A percentile compares a stretch with the other conserved stretches of the same genome.
Evolutionary conservation across 2,113 vertebrate genomes (phyloP).

Genomic region (Epinephelus lanceolatus): DNA sequence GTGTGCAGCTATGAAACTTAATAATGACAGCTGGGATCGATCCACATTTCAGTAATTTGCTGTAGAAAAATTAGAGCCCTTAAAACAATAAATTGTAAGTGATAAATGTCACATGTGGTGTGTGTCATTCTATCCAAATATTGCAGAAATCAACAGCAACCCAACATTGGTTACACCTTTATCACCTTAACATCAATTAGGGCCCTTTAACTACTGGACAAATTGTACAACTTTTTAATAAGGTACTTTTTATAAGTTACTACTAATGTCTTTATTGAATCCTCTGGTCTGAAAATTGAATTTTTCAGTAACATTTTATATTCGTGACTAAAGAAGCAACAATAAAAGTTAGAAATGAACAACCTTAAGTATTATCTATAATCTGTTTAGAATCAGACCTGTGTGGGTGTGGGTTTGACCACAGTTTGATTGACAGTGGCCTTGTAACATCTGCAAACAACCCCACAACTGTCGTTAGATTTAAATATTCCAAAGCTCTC

Average conservation of each 20-base stretch:
- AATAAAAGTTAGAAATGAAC: background rate
- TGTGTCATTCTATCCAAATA: background rate
- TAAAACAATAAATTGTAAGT: background rate
- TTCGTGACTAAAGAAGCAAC: background rate
- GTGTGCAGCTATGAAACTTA: conserved; percentile 12
- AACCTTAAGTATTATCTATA: background rate
- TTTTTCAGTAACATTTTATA: background rate
- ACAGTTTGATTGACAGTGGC: background rate
- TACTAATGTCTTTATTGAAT: background rate
- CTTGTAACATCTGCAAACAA: background rate
- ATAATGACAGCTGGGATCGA: conserved; percentile 25
- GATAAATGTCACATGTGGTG: background rate
- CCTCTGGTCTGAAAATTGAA: background rate
- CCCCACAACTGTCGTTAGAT: background rate
- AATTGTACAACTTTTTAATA: background rate
- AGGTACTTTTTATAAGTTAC: background rate
- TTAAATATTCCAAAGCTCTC: background rate
- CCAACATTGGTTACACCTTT: accelerated
- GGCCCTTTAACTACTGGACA: background rate
- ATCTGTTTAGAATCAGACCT: background rate
- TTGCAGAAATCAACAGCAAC: background rate
- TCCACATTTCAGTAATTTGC: conserved; percentile 33
- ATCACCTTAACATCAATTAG: background rate
- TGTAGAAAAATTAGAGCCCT: background rate
- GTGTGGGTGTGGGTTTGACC: background rate